phyloP scores from a whole-genome alignment of 2,797 vertebrate genomes.

The Threskiornis aethiopicus region DNA sequence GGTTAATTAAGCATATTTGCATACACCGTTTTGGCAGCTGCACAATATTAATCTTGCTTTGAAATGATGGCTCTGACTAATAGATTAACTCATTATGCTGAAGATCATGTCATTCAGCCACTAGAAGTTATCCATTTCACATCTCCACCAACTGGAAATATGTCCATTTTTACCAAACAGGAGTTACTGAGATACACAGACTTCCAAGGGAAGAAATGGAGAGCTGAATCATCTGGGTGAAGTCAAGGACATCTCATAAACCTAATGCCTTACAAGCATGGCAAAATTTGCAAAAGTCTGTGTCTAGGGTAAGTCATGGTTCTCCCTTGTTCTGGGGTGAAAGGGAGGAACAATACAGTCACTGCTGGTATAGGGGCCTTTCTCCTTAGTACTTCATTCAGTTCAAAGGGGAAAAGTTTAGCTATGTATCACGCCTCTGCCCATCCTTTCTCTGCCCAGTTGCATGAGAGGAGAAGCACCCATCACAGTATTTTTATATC shows the following conservation, averaged over 20 bases:
- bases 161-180: neutral
- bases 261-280: neutral
- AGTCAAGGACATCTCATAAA: neutral
- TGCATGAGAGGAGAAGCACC: neutral
- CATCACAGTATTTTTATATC: neutral
- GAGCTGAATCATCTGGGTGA: neutral
- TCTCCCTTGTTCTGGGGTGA: neutral
- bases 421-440: neutral
- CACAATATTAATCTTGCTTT: neutral
- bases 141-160: neutral
- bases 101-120: neutral
- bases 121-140: neutral
- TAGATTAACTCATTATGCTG: neutral
- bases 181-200: neutral
- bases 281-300: neutral
- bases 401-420: neutral
- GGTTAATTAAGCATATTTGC: neutral
- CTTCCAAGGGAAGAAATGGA: neutral
- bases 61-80: neutral
- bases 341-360: neutral
- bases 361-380: neutral
- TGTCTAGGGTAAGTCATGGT: fast-evolving
- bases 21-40: neutral
- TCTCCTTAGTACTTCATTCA: neutral
- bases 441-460: neutral